These are phyloP conservation scores for Pandemis cinnamomeana DNA, from an alignment of 2,888 invertebrate genomes.

Conservation along the genomic window DNA sequence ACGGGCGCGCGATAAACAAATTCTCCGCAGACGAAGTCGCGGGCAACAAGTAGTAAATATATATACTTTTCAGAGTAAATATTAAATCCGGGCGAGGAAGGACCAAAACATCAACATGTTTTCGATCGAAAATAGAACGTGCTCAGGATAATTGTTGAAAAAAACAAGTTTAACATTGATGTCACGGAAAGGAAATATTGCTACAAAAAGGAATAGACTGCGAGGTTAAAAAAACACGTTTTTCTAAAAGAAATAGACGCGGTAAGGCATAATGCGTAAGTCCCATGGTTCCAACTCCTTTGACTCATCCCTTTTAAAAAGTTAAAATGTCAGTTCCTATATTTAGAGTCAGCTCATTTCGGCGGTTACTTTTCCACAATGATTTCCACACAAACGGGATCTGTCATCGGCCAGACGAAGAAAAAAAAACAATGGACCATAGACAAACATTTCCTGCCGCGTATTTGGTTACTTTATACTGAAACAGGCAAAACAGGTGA, in stretches of 20 bases:
- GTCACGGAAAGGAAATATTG: not conserved
- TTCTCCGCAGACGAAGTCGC: no score
- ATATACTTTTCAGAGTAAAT: not conserved
- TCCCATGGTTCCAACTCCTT: not conserved
- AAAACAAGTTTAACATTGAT: not conserved
- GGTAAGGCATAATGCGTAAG: not conserved
- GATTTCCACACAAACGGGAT: constrained; percentile 17
- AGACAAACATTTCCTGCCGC: constrained; percentile 32
- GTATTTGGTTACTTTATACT: constrained; percentile 40
- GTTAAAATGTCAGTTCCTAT: constrained; percentile 9
- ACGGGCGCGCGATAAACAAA: no score
- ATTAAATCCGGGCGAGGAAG: not conserved
- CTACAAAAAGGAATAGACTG: not conserved
- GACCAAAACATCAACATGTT: not conserved
- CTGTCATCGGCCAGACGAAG: constrained; percentile 26
- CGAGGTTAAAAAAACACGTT: not conserved
- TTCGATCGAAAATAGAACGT: not conserved
- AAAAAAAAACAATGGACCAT: constrained; percentile 33
- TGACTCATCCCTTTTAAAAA: not conserved
- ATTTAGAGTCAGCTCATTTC: constrained; percentile 8
- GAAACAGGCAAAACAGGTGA: constrained; percentile 43
- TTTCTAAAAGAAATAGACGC: not conserved
- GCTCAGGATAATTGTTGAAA: not conserved
- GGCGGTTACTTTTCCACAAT: constrained; percentile 1
- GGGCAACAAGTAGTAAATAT: no score